Evolutionary conservation across 2,888 invertebrate genomes (phyloP).

Genomic region (Chymomyza fuscimana): DNA sequence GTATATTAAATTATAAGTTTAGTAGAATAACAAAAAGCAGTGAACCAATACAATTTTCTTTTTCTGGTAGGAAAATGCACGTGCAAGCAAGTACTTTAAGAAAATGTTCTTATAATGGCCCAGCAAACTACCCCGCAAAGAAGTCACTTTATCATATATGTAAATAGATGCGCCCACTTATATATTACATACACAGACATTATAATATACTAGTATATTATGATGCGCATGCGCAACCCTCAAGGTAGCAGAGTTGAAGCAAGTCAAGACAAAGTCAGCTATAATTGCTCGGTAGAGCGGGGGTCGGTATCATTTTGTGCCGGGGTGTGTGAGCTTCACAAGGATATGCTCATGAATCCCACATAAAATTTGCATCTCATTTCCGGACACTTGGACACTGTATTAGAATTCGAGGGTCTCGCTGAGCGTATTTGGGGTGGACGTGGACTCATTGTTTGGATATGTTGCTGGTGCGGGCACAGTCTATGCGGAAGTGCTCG

Average conservation of each 20-base stretch:
- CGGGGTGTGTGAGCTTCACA: conserved; percentile 51
- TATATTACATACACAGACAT: conserved; percentile 17
- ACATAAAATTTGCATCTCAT: conserved; percentile 80
- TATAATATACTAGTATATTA: conserved; percentile 27
- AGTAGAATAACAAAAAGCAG: conserved; percentile 45
- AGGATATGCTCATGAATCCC: conserved; percentile 78
- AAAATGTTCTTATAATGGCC: conserved; percentile 53
- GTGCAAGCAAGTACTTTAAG: conserved; percentile 52
- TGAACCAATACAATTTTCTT: conserved; percentile 59
- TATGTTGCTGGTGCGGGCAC: conserved; percentile 44
- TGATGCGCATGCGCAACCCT: conserved; percentile 58
- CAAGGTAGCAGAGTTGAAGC: conserved; percentile 47
- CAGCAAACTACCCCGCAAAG: conserved; percentile 20
- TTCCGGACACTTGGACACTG: conserved; percentile 77
- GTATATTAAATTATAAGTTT: conserved; percentile 41
- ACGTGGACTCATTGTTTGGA: conserved; percentile 19
- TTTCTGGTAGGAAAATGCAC: conserved; percentile 60
- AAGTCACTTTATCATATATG: background rate
- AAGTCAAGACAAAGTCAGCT: conserved; percentile 45
- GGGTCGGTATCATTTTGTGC: conserved; percentile 15
- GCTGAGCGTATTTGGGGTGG: conserved; percentile 13
- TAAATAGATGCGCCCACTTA: conserved; percentile 54
- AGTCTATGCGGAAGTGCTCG: conserved; percentile 26
- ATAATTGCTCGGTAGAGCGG: conserved; percentile 45
- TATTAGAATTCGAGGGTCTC: conserved; percentile 53